Base-by-base conservation (phyloP, 2,888 invertebrate species). In the Drosophila anceps region DNA sequence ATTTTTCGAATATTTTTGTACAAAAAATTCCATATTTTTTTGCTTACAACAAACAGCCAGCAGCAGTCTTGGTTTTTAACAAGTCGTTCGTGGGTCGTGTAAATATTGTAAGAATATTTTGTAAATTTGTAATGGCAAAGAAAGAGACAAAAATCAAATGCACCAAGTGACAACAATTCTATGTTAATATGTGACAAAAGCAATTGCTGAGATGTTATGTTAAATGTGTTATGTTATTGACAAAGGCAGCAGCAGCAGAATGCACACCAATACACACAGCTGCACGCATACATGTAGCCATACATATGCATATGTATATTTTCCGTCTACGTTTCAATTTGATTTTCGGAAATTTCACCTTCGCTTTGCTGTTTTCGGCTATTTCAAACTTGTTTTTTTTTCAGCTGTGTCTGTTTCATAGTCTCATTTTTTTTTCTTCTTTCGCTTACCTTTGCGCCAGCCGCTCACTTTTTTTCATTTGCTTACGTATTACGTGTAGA, bases 331-430 rank as follows among this genome's bases (percentile, higher is more conserved):
- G 84, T 90, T 84, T 90, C 90, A 84, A 88, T 90, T 84, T 85
- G 84, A 90, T 84, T 84, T 84, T 84, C 84, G 84, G 84, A 84
- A 84, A 84, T 84, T 84, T 84, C 84, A 84, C 84, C 84, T 84
- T 84, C 88, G 90, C 88, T 88, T 88, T 90, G 83, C 88, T 85
- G 88, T 90, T 84, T 84, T 84, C 86, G 84, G 84, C 90, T 84
- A 84, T 84, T 83, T 84, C 86, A 84, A 84, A 84, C 84, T 84
- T 84, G 84, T 84, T 84, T 82, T 84, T 84, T 84, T 82, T 84
- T 84, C 87, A 88, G 84, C 87, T 84, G 84, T 88, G 88, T 76
- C 73, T 82, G 86, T 80, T 81, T 84, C 78, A 77, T 79, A 79
- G 79, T 79, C 82, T 79, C 82, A 82, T 82, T 78, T 78, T 80